A percentile compares a stretch with the other conserved stretches of the same genome.
These are phyloP conservation scores for Drosophila sp. DNA, from an alignment of 1,140 invertebrate species.

Conservation along the genomic window DNA sequence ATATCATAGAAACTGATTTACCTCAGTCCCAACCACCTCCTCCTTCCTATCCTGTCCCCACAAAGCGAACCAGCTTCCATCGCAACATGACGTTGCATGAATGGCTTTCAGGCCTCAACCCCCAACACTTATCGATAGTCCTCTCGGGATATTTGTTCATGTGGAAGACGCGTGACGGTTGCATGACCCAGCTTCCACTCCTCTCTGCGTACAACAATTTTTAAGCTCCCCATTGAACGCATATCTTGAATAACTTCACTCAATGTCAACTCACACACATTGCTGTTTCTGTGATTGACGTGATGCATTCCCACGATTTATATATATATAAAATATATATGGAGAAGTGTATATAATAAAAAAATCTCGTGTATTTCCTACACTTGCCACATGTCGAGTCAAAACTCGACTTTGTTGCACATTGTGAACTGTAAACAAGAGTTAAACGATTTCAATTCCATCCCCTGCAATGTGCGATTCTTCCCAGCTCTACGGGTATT, in stretches of 20 bases:
- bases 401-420: constrained; percentile 32
- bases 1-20: constrained; percentile 77
- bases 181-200: constrained; percentile 34
- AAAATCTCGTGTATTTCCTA: constrained; percentile 22
- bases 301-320: constrained; percentile 40
- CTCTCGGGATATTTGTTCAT: constrained; percentile 53
- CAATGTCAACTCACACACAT: constrained; percentile 22
- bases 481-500: neutral
- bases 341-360: constrained; percentile 25
- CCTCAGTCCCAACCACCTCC: neutral
- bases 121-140: neutral
- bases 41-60: neutral
- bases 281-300: constrained; percentile 41
- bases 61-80: constrained; percentile 24
- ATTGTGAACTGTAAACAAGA: constrained; percentile 50
- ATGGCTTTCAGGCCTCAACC: constrained; percentile 3
- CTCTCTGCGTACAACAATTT: neutral
- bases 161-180: constrained; percentile 53
- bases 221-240: constrained; percentile 11
- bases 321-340: no score
- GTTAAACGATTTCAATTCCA: constrained; percentile 44
- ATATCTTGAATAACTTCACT: constrained; percentile 52
- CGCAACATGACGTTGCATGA: constrained; percentile 47
- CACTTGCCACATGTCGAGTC: constrained; percentile 7
- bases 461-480: neutral